Evolutionary conservation across 2,113 vertebrate genomes (phyloP).

Genomic region (Pithys albifrons): DNA sequence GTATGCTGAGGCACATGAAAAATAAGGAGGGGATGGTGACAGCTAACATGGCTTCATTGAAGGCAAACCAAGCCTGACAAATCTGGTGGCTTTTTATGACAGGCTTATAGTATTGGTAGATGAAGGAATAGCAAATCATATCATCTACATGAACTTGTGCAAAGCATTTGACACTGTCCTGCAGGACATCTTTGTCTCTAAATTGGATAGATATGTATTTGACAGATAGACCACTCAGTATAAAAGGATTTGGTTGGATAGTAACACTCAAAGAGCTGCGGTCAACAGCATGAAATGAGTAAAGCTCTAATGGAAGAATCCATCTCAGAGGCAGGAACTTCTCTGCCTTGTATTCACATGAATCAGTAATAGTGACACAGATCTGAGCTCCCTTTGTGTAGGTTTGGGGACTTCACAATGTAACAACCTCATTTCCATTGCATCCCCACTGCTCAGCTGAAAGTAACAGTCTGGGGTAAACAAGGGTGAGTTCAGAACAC

Average conservation of each 20-base stretch:
- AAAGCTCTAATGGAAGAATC: neutral
- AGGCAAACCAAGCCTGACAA: neutral
- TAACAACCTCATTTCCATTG: accelerated
- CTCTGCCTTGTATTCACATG: neutral
- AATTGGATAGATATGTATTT: neutral
- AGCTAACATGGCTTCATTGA: neutral
- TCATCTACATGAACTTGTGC: neutral
- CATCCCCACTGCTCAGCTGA: neutral
- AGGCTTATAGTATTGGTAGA: neutral
- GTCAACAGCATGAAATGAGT: neutral
- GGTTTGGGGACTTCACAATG: neutral
- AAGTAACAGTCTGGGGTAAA: neutral
- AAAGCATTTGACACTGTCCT: neutral
- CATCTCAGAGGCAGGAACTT: neutral
- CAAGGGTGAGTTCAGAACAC: neutral
- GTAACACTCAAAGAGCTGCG: neutral
- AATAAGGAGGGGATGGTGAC: neutral
- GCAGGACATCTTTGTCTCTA: neutral
- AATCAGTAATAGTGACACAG: neutral
- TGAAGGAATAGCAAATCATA: neutral
- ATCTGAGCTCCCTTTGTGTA: neutral
- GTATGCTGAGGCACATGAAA: neutral
- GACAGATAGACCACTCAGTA: neutral
- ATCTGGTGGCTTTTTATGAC: neutral
- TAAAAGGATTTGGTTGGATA: neutral